Conservation (phyloP, 2,797 vertebrate genomes). For the Luscinia luscinia region DNA sequence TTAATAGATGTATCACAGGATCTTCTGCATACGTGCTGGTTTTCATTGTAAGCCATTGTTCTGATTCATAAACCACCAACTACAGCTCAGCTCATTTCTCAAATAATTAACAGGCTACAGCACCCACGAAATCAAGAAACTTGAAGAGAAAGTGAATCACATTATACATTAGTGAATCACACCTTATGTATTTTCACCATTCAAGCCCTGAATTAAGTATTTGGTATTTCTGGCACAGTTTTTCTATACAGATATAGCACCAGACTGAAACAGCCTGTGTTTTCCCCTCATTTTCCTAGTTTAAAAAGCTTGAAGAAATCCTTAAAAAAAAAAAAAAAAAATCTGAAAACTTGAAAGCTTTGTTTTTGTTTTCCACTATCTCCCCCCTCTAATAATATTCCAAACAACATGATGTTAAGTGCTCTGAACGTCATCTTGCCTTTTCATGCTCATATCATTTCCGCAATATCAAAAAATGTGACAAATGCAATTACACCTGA, state of each 20-base stretch:
- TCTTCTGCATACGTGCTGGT: neutral
- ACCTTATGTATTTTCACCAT: neutral
- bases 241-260: neutral
- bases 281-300: neutral
- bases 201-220: neutral
- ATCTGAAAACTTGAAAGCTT: neutral
- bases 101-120: neutral
- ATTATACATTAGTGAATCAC: neutral
- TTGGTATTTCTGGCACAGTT: neutral
- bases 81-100: neutral
- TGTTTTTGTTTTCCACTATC: neutral
- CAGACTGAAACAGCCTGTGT: neutral
- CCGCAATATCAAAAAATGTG: slow-evolving; percentile 17
- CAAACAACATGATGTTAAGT: neutral
- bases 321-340: neutral
- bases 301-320: neutral
- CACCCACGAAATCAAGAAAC: neutral
- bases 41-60: neutral
- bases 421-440: slow-evolving; percentile 12
- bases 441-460: neutral
- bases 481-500: slow-evolving; percentile 36
- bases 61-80: neutral
- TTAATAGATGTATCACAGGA: neutral
- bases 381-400: neutral
- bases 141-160: neutral